These are phyloP conservation scores for Drosophila falleni DNA, from an alignment of 2,888 invertebrate species.

Conservation along the genomic window DNA sequence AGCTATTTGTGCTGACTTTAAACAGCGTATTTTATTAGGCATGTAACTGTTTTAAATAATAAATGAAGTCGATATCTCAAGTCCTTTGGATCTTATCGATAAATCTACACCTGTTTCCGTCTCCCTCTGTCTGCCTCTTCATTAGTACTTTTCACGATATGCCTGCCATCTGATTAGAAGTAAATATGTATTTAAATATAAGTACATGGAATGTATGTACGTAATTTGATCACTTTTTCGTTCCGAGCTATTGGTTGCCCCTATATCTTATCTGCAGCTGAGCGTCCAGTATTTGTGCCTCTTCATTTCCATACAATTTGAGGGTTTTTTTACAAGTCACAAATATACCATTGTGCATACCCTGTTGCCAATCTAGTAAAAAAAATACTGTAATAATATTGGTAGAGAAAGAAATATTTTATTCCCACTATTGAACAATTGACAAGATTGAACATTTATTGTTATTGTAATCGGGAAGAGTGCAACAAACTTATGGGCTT, in stretches of 20 bases:
- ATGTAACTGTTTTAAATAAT: background rate
- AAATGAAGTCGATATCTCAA: slow-evolving; percentile 23
- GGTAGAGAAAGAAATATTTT: background rate
- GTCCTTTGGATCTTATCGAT: slow-evolving; percentile 36
- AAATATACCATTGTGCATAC: background rate
- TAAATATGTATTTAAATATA: background rate
- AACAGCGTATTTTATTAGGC: slow-evolving; percentile 3
- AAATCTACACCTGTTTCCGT: slow-evolving; percentile 10
- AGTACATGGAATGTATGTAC: slow-evolving; percentile 4
- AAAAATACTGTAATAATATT: background rate
- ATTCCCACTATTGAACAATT: background rate
- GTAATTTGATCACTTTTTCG: slow-evolving; percentile 14
- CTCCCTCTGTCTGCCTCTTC: background rate
- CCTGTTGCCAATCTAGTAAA: slow-evolving; percentile 10
- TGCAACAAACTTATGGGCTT: slow-evolving; percentile 67
- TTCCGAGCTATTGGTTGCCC: slow-evolving; percentile 10
- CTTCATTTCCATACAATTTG: slow-evolving; percentile 37
- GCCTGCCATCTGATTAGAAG: slow-evolving; percentile 7
- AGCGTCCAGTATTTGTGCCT: slow-evolving; percentile 21
- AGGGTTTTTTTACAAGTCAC: slow-evolving; percentile 19
- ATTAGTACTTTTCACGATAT: background rate
- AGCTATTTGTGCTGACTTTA: slow-evolving; percentile 6
- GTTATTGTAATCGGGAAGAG: slow-evolving; percentile 16
- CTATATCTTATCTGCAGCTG: slow-evolving; percentile 52
- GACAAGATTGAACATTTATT: background rate